Evolutionary conservation across 1,140 invertebrate genomes (phyloP), one percentile per base, ranked within the genome.

Genomic region (Drosophila pseudoananassae): DNA sequence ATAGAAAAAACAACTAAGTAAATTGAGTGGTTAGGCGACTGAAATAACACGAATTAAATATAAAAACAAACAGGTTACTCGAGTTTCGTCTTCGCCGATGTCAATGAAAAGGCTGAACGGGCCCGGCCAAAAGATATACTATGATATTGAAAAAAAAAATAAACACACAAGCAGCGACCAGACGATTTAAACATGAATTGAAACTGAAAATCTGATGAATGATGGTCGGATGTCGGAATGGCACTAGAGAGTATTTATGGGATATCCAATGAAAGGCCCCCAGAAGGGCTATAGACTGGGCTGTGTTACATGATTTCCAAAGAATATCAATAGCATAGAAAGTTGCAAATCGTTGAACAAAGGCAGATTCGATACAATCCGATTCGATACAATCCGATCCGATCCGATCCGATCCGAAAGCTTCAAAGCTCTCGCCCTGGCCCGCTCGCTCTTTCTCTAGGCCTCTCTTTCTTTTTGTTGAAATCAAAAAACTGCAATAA

Each of bases 51-150:
- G 43, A 46, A 46, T 69, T 23, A 46, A 56, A 75, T 59, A 82
- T 54, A 75, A 56, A 78, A 83, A 75, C 79, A 79, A 87, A 82
- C 82, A 72, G 82, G 82, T 87, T 87, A 82, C 83, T 87, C 83
- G 75, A 61, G 82, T 87, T 87, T 87, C 82, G 77, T 87, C 82
- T 87, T 82, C 72, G 65, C 7, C 53, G 61, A 49, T 87, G 78
- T 87, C 82, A 87, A 87, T 87, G 83, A 82, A 87, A 75, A 75
- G 31, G 54, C 43, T 4, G 17, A 14, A 15, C 17, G 12, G 55
- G 15, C 40, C n/a, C 7, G 20, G 17, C 40, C 46, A 12, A 47
- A 46, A 45, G 40, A 54, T 45, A 68, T 61, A 65, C 43, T 45
- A 20, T 43, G 14, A 27, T 27, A 27, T 27, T 27, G 25, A 4